Evolutionary conservation across 1,140 invertebrate genomes (phyloP).

Genomic region (Leptonema lineaticorne): DNA sequence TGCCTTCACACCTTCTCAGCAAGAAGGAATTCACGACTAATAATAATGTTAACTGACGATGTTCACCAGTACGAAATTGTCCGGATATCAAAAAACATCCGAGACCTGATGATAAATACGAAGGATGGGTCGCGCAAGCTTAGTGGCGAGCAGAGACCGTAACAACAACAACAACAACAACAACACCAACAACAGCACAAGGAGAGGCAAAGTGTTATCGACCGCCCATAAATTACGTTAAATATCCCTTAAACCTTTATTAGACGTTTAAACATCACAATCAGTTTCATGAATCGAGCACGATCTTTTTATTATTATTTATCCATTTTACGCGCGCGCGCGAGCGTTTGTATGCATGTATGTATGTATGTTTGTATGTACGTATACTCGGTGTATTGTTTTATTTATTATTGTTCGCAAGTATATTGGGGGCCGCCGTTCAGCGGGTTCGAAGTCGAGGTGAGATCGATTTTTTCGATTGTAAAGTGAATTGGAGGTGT

Average conservation of each 20-base stretch:
- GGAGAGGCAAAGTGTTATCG: conserved; percentile 34
- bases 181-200: no score
- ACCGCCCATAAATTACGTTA: conserved; percentile 39
- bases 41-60: background rate
- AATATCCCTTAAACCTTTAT: conserved; percentile 42
- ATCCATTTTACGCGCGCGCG: background rate
- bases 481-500: conserved; percentile 39
- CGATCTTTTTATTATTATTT: conserved; percentile 41
- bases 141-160: background rate
- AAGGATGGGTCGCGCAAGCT: background rate
- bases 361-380: no score
- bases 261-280: conserved; percentile 41
- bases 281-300: conserved; percentile 39
- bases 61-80: background rate
- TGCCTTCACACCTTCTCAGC: no score
- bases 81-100: background rate
- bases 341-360: conserved; percentile 17
- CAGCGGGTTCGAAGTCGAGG: conserved; percentile 20
- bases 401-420: conserved; percentile 35
- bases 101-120: conserved; percentile 15
- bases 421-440: conserved; percentile 12
- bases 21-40: no score
- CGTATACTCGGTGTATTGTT: conserved; percentile 22
- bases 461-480: conserved; percentile 40
- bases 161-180: conserved; percentile 19